phyloP scores from a whole-genome alignment of 2,888 invertebrate genomes.

The Nephrocerus scutellatus region DNA sequence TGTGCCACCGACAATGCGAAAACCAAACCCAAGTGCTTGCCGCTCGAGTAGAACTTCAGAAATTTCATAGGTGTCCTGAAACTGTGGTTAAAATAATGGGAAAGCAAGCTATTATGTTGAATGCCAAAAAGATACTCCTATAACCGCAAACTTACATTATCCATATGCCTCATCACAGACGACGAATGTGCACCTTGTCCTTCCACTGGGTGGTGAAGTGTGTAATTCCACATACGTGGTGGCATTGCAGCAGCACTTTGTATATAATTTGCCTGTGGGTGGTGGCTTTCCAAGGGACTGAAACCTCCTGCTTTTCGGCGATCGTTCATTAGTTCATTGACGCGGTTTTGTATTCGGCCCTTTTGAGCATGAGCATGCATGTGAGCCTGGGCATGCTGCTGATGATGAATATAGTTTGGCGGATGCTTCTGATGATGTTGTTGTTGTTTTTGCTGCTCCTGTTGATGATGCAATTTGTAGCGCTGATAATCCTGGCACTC shows the following conservation, averaged over 20 bases:
- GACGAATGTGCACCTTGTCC: slow-evolving; percentile 17
- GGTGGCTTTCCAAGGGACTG: slow-evolving; percentile 39
- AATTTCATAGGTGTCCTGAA: too few species aligned
- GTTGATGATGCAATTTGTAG: slow-evolving; percentile 26
- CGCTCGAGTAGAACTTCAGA: slow-evolving; percentile 67
- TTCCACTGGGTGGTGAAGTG: too few species aligned
- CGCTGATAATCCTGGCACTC: slow-evolving; percentile 43
- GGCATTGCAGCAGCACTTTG: slow-evolving; percentile 1
- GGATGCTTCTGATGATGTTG: slow-evolving; percentile 19
- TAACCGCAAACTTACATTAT: slow-evolving; percentile 13
- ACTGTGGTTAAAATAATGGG: slow-evolving; percentile 9
- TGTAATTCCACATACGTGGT: slow-evolving; percentile 3
- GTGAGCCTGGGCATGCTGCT: slow-evolving; percentile 7
- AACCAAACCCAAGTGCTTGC: slow-evolving; percentile 94
- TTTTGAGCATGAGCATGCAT: slow-evolving; percentile 37
- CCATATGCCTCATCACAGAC: slow-evolving; percentile 17
- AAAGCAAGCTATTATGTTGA: neutral
- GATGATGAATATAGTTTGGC: slow-evolving; percentile 8
- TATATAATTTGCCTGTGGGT: slow-evolving; percentile 2
- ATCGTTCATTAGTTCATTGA: slow-evolving; percentile 44
- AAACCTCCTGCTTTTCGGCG: slow-evolving; percentile 41
- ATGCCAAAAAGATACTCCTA: neutral
- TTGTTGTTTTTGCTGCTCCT: slow-evolving; percentile 19
- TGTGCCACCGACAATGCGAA: slow-evolving; percentile 94
- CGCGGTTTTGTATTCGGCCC: slow-evolving; percentile 42